Base-by-base conservation (phyloP, 2,113 vertebrate species). In the Cricetomys ansorgei region DNA sequence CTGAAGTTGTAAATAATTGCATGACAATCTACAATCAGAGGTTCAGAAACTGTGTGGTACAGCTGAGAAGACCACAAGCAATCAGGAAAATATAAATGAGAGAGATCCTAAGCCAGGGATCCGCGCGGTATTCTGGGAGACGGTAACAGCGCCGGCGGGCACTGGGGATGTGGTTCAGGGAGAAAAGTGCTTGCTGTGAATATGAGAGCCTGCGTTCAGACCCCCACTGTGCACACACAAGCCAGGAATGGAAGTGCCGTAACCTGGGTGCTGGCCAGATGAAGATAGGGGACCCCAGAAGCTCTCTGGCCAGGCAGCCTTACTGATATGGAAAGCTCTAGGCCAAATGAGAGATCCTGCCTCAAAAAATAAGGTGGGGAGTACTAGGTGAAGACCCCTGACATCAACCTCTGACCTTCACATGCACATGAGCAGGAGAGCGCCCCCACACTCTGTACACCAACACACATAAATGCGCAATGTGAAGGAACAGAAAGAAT, bases 1-100 rank as follows among this genome's bases (percentile, higher is more conserved):
- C 31, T 50, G 40, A 95, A 50, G 72, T 59, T 83, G 77, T 48
- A 92, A 94, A 89, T 55, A 95, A 86, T 89, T 92, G 64, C 8
- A 91, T 55, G 88, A 97, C 37, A 50, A 12, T 75, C 55, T 92
- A 21, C 88, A 91, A 97, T 94, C 59, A 92, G 69, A 73, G 31
- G n/a, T 85, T 96, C 73, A 80, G 93, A 96, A 88, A 96, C 43
- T 80, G 64, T 45, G 29, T 92, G 37, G 29, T 53, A 45, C 43
- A 94, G 34, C 72, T 94, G 64, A 86, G 85, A 96, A 84, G 15
- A 88, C 88, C 57, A 83, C 69, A 95, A 93, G 53, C 34, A 93
- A 96, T 88, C 75, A 81, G 87, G 87, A 79, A 88, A 89, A 93
- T 29, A 83, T 96, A 83, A 94, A 94, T 31, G 34, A 91, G 73